phyloP scores from a whole-genome alignment of 2,113 vertebrate species.

The Anhinga anhinga region DNA sequence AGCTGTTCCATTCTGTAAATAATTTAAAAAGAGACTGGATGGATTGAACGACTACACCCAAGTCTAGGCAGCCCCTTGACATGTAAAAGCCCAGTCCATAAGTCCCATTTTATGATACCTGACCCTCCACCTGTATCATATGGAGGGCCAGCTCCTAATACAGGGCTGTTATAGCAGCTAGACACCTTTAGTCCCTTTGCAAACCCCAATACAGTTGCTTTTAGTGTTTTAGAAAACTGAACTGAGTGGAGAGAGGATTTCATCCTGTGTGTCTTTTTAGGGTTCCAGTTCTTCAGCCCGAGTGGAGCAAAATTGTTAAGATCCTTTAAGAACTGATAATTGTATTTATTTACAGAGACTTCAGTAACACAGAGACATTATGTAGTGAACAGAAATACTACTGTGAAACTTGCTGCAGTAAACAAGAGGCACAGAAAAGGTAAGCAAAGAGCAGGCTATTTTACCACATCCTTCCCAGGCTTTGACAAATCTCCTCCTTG shows the following conservation, averaged over 20 bases:
- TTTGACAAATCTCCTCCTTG: neutral
- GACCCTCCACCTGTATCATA: neutral
- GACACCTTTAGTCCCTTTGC: neutral
- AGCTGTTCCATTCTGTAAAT: neutral
- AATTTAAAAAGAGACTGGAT: neutral
- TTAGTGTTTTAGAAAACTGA: neutral
- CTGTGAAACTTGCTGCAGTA: slow-evolving; percentile 97
- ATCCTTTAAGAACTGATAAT: neutral
- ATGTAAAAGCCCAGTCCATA: neutral
- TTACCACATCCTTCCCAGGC: neutral
- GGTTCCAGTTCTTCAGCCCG: neutral
- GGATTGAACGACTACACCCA: neutral
- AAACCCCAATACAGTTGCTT: neutral
- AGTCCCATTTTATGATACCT: neutral
- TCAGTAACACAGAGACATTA: slow-evolving; percentile 97
- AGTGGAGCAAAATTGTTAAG: neutral
- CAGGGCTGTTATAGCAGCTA: neutral
- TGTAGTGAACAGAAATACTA: slow-evolving; percentile 98
- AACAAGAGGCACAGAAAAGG: slow-evolving; percentile 98
- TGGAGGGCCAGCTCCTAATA: neutral
- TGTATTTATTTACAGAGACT: slow-evolving; percentile 83
- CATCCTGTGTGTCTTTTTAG: neutral
- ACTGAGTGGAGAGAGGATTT: neutral
- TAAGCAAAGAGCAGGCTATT: slow-evolving; percentile 45
- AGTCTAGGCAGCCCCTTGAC: neutral